Evolutionary conservation across 1,140 invertebrate genomes (phyloP).

Genomic region (Heliconius himera): DNA sequence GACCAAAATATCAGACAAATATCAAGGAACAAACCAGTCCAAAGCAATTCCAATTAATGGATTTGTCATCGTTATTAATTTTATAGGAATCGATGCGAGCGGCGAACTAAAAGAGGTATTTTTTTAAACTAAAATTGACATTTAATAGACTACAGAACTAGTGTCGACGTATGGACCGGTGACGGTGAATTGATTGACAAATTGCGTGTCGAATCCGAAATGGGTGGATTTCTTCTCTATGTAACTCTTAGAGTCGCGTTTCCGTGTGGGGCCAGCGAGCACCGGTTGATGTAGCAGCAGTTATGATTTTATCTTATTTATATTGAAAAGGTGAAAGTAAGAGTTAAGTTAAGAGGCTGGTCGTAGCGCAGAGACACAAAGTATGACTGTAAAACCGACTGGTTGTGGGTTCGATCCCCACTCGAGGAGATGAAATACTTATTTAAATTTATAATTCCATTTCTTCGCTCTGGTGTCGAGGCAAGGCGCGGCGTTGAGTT

Average conservation of each 20-base stretch:
- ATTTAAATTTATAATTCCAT: no score
- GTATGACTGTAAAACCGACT: no score
- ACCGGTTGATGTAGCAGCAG: no score
- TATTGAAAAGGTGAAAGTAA: no score
- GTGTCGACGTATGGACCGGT: constrained; percentile 64
- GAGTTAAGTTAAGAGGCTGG: no score
- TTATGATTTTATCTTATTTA: no score
- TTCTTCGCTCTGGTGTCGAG: no score
- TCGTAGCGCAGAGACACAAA: no score
- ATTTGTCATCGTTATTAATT: constrained; percentile 81
- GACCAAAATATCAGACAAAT: constrained; percentile 19
- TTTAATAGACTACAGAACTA: constrained; percentile 67
- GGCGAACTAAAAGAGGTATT: constrained; percentile 65
- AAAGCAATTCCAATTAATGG: constrained; percentile 75
- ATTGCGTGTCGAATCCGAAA: constrained; percentile 80
- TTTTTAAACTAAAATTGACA: constrained; percentile 71
- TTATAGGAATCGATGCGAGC: constrained; percentile 77
- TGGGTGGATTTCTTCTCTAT: constrained; percentile 73
- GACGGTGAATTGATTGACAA: constrained; percentile 78
- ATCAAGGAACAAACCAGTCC: constrained; percentile 65
- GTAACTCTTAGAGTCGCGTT: constrained; percentile 68
- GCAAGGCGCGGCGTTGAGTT: no score
- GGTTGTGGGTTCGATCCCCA: no score
- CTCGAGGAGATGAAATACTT: no score
- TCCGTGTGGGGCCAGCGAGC: constrained; percentile 45